Evolutionary conservation across 2,888 invertebrate species (phyloP), one percentile per base, ranked within the genome.

Genomic region (Crematogaster levior): DNA sequence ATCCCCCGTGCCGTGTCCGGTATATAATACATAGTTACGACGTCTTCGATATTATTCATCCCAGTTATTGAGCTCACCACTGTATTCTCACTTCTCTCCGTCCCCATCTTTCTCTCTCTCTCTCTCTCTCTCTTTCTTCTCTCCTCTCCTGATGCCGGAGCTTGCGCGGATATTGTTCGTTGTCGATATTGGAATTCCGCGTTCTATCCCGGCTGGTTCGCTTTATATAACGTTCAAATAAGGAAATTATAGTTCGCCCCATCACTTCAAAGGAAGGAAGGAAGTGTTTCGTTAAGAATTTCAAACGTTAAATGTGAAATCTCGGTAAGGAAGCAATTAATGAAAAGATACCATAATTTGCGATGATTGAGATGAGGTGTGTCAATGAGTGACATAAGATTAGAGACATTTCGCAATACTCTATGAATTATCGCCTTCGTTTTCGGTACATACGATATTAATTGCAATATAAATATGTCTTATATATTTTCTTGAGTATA

Each of bases 141-240:
- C 48, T 58, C 37, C 53, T 34, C 40, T 15, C 40, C 48, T 74
- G 65, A 79, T 72, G 63, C 70, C 60, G 77, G 30, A 80, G 77
- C 70, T 87, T 79, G 81, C 65, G 79, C 90, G 88, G 88, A 88
- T 89, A 88, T 89, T 88, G 83, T 89, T 89, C 88, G 83, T 82
- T 86, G 86, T 83, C 88, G 88, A 88, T 88, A 88, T 88, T 88
- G 88, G 88, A 88, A 88, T 87, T 88, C 84, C 88, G 63, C 82
- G 86, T 75, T 88, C 81, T 84, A 89, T 80, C 81, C 66, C 72
- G 77, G 66, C 79, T 80, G 83, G 80, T 82, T 84, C 70, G 81
- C 81, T 83, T 85, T 89, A 88, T 88, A 82, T 79, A 88, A 85
- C 85, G 84, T 83, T 88, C 82, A 72, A 89, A 82, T 83, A 89